Evolutionary conservation across 2,888 invertebrate species (phyloP), one percentile per base, ranked within the genome.

Genomic region (Athalia rosae): DNA sequence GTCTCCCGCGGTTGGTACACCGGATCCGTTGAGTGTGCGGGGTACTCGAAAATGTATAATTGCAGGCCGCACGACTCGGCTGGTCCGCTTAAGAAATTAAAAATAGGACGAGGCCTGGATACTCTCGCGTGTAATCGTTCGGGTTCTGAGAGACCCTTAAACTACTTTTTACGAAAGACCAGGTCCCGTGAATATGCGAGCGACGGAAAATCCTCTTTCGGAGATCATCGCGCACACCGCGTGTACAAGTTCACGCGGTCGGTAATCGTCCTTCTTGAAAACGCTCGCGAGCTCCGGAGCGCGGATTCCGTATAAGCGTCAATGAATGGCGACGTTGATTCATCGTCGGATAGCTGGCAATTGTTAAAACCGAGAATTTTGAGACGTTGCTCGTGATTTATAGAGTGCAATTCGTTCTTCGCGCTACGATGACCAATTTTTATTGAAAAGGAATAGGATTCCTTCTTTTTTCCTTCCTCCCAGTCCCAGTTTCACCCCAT

Each of bases 281-380:
- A 62, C 74, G 74, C 73, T 73, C 73, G 59, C 59, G 59, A 61
- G 47, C 62, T 62, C 11, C 48, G 61, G 61, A 61, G 62, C 61
- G 74, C 74, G 50, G 74, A 62, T 74, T 74, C 74, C 61, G 61
- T 74, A n/a, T n/a, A 47, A 28, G 28, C 28, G 28, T 48, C 61
- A 74, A 74, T 74, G 62, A 74, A 74, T 74, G 48, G 61, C 74
- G 74, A 74, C 74, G 74, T 74, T 74, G 74, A 74, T 74, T 74
- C 41, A 58, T 58, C 13, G 71, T 15, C 15, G 48, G 45, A 62
- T 62, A 59, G 48, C 48, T 9, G 8, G 74, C 74, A 43, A 71
- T 71, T 71, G 71, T 71, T 71, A 58, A 45, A 15, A 48, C 48
- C 74, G 28, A 61, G 61, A 7, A 48, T 62, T 74, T 59, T 11